A percentile compares a stretch with the other conserved stretches of the same genome.
Evolutionary conservation across 2,113 vertebrate genomes (phyloP).

Genomic region (Cheirogaleus medius): DNA sequence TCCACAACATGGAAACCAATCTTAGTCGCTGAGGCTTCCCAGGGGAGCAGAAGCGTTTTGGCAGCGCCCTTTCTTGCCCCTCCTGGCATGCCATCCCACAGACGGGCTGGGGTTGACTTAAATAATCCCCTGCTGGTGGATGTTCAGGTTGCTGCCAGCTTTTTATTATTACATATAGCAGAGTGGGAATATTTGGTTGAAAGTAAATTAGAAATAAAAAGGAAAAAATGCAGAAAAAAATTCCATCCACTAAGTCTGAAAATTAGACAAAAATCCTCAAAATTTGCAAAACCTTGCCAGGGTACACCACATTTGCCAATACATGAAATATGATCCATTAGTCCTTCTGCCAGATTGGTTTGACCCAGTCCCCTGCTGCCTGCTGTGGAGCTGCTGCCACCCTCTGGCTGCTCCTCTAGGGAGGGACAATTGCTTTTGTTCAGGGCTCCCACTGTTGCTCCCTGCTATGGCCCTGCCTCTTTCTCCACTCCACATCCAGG

Average conservation of each 20-base stretch:
- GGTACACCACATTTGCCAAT: neutral
- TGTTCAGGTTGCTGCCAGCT: neutral
- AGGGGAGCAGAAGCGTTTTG: accelerated
- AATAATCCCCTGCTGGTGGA: neutral
- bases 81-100: accelerated
- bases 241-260: neutral
- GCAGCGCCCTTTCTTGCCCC: accelerated
- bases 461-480: neutral
- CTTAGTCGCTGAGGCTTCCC: neutral
- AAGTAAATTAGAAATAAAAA: constrained; percentile 27
- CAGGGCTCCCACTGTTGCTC: neutral
- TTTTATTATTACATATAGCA: neutral
- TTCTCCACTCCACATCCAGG: accelerated
- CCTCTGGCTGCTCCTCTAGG: neutral
- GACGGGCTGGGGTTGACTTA: neutral
- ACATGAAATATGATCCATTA: neutral
- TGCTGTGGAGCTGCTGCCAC: neutral
- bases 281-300: neutral
- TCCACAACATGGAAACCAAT: neutral
- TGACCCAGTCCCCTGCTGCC: neutral
- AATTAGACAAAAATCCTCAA: neutral
- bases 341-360: neutral
- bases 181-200: neutral
- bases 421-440: neutral
- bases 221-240: neutral